phyloP scores from a whole-genome alignment of 2,113 vertebrate genomes.

The Cheirogaleus medius region DNA sequence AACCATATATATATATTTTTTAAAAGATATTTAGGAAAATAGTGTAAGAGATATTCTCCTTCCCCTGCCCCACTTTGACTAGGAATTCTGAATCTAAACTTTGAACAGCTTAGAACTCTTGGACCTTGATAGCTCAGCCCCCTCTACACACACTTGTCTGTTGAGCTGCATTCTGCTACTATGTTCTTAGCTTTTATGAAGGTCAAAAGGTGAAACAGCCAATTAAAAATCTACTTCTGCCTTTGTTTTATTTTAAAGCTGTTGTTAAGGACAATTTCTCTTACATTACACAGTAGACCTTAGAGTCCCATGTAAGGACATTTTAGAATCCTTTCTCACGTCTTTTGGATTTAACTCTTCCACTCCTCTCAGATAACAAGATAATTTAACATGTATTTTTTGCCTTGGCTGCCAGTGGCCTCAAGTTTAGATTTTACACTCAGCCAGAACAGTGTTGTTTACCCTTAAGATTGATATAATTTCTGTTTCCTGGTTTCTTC shows the following conservation, averaged over 20 bases:
- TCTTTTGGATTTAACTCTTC: neutral
- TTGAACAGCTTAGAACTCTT: neutral
- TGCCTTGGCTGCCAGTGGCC: neutral
- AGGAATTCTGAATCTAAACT: neutral
- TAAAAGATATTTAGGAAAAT: neutral
- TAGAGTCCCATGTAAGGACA: neutral
- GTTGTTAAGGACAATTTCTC: neutral
- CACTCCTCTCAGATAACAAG: neutral
- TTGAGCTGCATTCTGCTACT: neutral
- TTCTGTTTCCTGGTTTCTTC: neutral
- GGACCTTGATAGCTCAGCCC: neutral
- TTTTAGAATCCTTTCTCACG: neutral
- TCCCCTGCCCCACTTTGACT: neutral
- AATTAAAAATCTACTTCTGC: neutral
- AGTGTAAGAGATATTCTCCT: neutral
- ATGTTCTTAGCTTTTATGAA: neutral
- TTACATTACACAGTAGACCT: neutral
- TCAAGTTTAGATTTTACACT: neutral
- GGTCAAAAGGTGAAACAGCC: neutral
- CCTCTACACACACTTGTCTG: neutral
- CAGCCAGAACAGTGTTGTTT: neutral
- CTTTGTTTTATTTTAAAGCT: conserved; percentile 40
- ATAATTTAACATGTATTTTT: neutral
- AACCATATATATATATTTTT: neutral
- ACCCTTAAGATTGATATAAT: neutral